phyloP scores from a whole-genome alignment of 2,113 vertebrate genomes.

The Nerophis lumbriciformis region DNA sequence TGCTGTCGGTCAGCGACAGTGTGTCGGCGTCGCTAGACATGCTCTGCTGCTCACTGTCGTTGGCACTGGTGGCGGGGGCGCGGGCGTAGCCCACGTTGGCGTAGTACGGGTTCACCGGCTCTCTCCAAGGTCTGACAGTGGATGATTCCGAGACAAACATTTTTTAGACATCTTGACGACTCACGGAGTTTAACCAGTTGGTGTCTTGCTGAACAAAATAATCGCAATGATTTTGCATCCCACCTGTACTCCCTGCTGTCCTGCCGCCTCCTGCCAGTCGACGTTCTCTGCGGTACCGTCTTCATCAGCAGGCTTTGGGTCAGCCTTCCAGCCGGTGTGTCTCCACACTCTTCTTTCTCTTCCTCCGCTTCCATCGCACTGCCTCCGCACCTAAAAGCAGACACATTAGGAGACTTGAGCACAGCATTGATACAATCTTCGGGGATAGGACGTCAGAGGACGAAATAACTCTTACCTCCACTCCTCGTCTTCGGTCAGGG shows the following conservation, averaged over 20 bases:
- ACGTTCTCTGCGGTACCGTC: conserved; percentile 73
- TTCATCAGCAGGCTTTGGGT: conserved; percentile 88
- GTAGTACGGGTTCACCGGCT: conserved; percentile 91
- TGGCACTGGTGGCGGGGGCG: conserved; percentile 92
- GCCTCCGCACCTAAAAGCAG: conserved; percentile 43
- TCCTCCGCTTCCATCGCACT: conserved; percentile 33
- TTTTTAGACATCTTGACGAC: too few relatives aligned
- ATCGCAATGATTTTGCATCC: not conserved
- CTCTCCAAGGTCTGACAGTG: conserved; percentile 78
- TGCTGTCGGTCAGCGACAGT: conserved; percentile 95
- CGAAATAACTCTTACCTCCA: conserved; percentile 75
- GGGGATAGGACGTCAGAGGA: not conserved
- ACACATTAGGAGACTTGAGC: not conserved
- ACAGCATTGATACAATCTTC: not conserved
- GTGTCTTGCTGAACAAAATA: not conserved
- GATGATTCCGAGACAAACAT: not conserved
- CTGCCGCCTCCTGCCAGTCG: conserved; percentile 71
- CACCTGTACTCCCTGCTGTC: conserved; percentile 88
- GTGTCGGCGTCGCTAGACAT: conserved; percentile 98
- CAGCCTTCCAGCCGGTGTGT: conserved; percentile 72
- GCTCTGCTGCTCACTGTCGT: conserved; percentile 98
- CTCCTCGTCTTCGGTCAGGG: conserved; percentile 88
- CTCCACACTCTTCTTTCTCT: conserved; percentile 61
- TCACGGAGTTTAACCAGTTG: too few relatives aligned
- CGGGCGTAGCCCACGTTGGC: conserved; percentile 90